Percentiles rank a stretch among this genome's conserved stretches.
Evolutionary conservation across 2,888 invertebrate species (phyloP).

Genomic region (Hypsopygia costalis): DNA sequence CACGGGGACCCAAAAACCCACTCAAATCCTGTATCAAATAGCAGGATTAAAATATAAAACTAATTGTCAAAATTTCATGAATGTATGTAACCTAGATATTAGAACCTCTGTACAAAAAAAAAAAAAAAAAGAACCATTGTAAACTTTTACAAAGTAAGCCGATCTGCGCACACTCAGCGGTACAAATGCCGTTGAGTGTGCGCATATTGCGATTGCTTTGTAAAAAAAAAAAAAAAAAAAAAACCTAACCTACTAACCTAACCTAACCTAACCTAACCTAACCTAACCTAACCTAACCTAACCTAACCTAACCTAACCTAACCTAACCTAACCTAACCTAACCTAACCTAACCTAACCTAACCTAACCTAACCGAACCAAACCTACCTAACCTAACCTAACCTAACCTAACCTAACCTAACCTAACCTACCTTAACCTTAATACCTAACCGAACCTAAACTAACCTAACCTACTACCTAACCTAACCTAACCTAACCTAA

Average conservation of each 20-base stretch:
- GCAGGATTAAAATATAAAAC: no score
- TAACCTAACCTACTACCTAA: conserved; percentile 13
- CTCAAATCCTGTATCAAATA: no score
- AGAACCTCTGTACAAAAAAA: no score
- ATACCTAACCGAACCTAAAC: conserved; percentile 14
- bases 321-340: conserved; percentile 17
- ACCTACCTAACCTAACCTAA: conserved; percentile 13
- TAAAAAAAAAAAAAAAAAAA: no score
- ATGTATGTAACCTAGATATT: no score
- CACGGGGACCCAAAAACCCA: no score
- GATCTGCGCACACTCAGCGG: no score
- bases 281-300: conserved; percentile 18
- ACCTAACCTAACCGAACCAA: conserved; percentile 16
- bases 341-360: conserved; percentile 19
- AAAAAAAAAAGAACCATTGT: no score
- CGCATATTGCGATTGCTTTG: no score
- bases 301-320: conserved; percentile 18
- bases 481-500: conserved; percentile 11
- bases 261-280: conserved; percentile 18
- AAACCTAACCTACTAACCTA: conserved; percentile 19
- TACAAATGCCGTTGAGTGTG: no score
- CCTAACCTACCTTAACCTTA: conserved; percentile 13
- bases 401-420: conserved; percentile 14
- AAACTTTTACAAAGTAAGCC: no score
- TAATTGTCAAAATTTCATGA: no score